A percentile compares a stretch with the other conserved stretches of the same genome.
phyloP scores from a whole-genome alignment of 2,797 vertebrate genomes.

The Sus cebifrons region DNA sequence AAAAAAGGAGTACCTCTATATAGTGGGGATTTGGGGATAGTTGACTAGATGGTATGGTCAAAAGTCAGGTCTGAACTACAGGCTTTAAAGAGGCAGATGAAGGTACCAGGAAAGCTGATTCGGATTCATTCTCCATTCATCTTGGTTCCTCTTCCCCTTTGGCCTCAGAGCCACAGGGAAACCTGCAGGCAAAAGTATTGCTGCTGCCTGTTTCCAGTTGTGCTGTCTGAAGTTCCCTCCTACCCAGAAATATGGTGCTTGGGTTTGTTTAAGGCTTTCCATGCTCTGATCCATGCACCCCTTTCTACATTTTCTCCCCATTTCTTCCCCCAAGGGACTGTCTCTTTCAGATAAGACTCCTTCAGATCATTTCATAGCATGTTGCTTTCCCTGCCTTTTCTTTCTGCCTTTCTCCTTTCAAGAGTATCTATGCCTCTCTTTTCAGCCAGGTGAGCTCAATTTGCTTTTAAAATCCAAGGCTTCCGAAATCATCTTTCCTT shows the following conservation, averaged over 20 bases:
- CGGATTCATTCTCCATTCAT: neutral
- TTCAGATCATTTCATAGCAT: neutral
- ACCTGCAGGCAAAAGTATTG: neutral
- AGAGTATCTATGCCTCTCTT: neutral
- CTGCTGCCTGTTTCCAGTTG: neutral
- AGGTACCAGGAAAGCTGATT: neutral
- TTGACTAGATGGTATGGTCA: neutral
- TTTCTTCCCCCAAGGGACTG: neutral
- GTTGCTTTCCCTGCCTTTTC: constrained; percentile 27
- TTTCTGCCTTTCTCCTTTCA: neutral
- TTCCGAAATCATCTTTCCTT: neutral
- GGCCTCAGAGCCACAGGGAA: neutral
- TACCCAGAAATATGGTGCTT: neutral
- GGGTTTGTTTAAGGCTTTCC: constrained; percentile 16
- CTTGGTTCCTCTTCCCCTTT: neutral
- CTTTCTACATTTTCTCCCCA: neutral
- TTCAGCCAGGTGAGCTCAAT: neutral
- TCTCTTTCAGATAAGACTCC: neutral
- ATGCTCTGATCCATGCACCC: neutral
- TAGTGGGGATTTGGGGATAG: neutral
- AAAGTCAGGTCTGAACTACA: neutral
- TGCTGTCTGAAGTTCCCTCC: constrained; percentile 45
- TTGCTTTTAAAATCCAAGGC: neutral
- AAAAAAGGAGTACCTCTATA: neutral
- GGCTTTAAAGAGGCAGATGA: neutral